Percentiles rank a stretch among this genome's conserved stretches.
phyloP scores from a whole-genome alignment of 2,888 invertebrate genomes.

The Philonicus albiceps region DNA sequence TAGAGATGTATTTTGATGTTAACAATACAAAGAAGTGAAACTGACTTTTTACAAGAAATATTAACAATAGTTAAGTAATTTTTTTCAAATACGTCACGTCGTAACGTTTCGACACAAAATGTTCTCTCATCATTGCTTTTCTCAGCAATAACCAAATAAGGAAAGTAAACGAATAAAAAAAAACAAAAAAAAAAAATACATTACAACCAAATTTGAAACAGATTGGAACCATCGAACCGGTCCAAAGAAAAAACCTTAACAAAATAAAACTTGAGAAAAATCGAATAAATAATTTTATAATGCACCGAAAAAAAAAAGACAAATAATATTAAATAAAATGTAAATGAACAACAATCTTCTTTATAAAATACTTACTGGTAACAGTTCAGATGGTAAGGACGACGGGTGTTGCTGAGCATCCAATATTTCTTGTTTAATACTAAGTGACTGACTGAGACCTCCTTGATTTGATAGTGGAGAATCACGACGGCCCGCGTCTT shows the following conservation, averaged over 20 bases:
- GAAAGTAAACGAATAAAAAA: constrained; percentile 48
- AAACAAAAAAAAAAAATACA: constrained; percentile 44
- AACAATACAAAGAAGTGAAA: not conserved
- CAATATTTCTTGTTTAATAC: constrained; percentile 64
- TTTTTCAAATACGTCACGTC: not conserved
- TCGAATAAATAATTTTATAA: not conserved
- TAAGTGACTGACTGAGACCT: constrained; percentile 62
- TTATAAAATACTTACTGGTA: constrained; percentile 62
- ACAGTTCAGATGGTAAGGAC: constrained; percentile 61
- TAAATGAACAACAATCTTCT: not conserved
- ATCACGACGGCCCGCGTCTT: constrained; percentile 62
- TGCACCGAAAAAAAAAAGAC: constrained; percentile 2
- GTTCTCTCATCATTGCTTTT: constrained; percentile 19
- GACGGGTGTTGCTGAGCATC: constrained; percentile 62
- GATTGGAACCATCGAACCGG: constrained; percentile 64
- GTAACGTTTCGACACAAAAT: not conserved
- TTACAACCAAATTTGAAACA: constrained; percentile 46
- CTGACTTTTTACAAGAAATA: not conserved
- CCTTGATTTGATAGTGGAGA: constrained; percentile 61
- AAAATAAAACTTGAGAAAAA: constrained; percentile 52
- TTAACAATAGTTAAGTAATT: not conserved
- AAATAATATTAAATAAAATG: not conserved
- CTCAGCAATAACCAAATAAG: constrained; percentile 46
- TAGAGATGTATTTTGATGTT: not conserved
- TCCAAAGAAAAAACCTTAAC: constrained; percentile 66